Evolutionary conservation across 37 sponge, comb jelly and placozoan genomes (phyloP), one percentile per base, ranked within the genome.

Genomic region (Oopsacas minuta): DNA sequence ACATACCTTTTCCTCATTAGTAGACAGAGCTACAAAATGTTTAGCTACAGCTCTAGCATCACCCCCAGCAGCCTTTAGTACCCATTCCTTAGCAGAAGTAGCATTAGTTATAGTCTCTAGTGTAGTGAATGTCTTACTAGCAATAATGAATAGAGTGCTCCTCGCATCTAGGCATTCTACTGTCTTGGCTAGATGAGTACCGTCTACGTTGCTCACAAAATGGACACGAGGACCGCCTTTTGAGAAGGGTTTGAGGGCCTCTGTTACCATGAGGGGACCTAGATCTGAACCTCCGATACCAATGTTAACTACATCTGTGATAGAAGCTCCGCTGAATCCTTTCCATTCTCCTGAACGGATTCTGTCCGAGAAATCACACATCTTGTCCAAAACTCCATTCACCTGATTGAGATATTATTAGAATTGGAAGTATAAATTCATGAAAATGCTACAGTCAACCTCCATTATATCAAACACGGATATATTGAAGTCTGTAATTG

Each of bases 261-360:
- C 96, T 1, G 99, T 98, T 36, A 93, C 99, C 99, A 98, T 98
- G 35, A 85, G 83, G 25, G 99, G 99, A 38, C 99, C 99, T 84
- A 98, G 88, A 83, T 98, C 99, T 36, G 99, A 98, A 36, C 99
- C 99, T 36, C 99, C 99, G 85, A 98, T 98, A 1, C 99, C 99
- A 86, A 98, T 98, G 52, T 98, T 98, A 81, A 98, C 96, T 17
- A 98, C 94, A 87, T 98, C 99, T 53, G 99, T 95, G 52, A 98
- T 98, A n/a, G 88, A 52, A 51, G 93, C 86, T 5, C 99, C 99
- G 82, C 89, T 84, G 52, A 87, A 93, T 0, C 96, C 99, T 89
- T 92, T 98, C 99, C 99, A 98, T 37, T 83, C 88, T 37, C 99
- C 99, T 86, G 89, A 92, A 22, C 99, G 86, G 10, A 98, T 49